Evolutionary conservation across 23 tunicate genomes (phyloP).

Genomic region (Phallusia fumigata): DNA sequence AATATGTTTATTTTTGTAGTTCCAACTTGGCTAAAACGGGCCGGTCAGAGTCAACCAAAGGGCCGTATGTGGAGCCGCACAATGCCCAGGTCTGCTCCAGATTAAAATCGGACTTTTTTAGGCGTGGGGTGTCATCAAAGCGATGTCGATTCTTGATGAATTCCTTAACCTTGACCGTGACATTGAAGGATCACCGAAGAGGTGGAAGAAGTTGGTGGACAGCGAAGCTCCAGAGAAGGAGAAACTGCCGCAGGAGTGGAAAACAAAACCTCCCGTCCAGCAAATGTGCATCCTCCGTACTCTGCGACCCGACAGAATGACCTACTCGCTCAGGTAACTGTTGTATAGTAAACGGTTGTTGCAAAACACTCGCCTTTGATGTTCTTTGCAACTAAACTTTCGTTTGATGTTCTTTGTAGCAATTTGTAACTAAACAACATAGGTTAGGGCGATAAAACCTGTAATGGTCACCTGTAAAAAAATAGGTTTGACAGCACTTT

Average conservation of each 20-base stretch:
- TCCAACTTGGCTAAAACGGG: too few relatives aligned
- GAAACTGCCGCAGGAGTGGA: constrained; percentile 94
- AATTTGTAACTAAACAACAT: too few relatives aligned
- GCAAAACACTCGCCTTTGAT: too few relatives aligned
- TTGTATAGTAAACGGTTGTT: too few relatives aligned
- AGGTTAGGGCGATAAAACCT: too few relatives aligned
- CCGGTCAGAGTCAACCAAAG: too few relatives aligned
- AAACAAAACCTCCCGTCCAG: constrained; percentile 69
- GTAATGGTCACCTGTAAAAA: background rate
- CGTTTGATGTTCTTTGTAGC: too few relatives aligned
- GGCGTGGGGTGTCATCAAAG: constrained; percentile 92
- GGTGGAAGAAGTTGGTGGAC: constrained; percentile 93
- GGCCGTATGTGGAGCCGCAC: too few relatives aligned
- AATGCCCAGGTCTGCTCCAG: too few relatives aligned
- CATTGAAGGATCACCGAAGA: constrained; percentile 87
- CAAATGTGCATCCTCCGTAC: constrained; percentile 83
- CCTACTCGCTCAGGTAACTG: constrained; percentile 79
- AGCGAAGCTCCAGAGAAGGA: constrained; percentile 94
- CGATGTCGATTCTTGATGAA: constrained; percentile 71
- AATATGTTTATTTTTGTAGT: too few relatives aligned
- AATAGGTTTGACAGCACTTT: background rate
- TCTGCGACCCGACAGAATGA: constrained; percentile 91
- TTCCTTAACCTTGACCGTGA: constrained; percentile 87
- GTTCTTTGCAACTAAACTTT: too few relatives aligned
- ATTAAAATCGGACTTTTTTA: background rate